Percentiles rank a stretch among this genome's conserved stretches.
phyloP scores from a whole-genome alignment of 2,113 vertebrate species.

The Platichthys flesus region DNA sequence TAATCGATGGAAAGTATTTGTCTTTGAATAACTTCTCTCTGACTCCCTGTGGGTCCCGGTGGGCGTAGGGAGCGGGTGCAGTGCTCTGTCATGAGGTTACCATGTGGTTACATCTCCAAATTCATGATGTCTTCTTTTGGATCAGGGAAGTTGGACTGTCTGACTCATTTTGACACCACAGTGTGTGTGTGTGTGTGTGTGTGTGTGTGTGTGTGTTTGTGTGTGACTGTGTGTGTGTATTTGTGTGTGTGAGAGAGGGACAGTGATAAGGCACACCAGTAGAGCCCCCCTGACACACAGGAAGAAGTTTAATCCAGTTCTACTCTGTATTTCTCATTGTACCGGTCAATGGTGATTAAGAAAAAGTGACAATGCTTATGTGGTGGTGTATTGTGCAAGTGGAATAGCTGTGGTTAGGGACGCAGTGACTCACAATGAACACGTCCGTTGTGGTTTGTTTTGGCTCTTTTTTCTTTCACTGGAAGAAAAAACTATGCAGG shows the following conservation, averaged over 20 bases:
- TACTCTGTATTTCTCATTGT: not conserved
- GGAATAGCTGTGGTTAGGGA: conserved; percentile 72
- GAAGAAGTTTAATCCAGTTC: not conserved
- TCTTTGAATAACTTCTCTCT: conserved; percentile 36
- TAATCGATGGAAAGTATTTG: conserved; percentile 42
- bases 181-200: conserved; percentile 3
- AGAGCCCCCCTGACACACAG: conserved; percentile 17
- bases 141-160: conserved; percentile 38
- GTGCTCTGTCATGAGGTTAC: conserved; percentile 73
- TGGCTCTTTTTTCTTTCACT: conserved; percentile 46
- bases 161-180: conserved; percentile 53
- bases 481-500: conserved; percentile 46
- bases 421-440: conserved; percentile 75
- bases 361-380: conserved; percentile 53
- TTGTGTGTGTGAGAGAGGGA: not conserved
- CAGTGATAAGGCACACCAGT: conserved; percentile 16
- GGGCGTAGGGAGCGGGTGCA: conserved; percentile 55
- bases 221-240: not conserved
- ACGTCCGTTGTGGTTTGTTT: conserved; percentile 50
- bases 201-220: not conserved
- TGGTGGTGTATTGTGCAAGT: conserved; percentile 79
- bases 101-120: conserved; percentile 71
- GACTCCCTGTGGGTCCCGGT: conserved; percentile 55
- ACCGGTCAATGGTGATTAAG: conserved; percentile 18
- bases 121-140: conserved; percentile 58